These are phyloP conservation scores for Parotia lawesii DNA, from an alignment of 2,113 vertebrate genomes.

Conservation along the genomic window DNA sequence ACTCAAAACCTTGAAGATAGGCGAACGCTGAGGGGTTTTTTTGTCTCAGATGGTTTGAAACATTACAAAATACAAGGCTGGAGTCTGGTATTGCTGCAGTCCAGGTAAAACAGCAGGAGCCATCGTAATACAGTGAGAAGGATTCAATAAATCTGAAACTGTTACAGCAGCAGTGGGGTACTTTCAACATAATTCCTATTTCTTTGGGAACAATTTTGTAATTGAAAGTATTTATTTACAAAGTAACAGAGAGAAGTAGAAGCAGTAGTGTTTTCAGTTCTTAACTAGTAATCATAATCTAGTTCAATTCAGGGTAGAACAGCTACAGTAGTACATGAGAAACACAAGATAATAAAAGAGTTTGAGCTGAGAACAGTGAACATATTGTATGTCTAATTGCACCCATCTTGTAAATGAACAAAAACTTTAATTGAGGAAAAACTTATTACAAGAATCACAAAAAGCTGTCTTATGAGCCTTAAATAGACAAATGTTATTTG, in stretches of 20 bases:
- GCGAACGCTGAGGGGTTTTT: neutral
- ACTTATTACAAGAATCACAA: neutral
- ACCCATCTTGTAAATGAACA: constrained; percentile 9
- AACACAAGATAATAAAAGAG: constrained; percentile 24
- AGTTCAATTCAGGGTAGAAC: constrained; percentile 35
- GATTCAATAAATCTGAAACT: constrained; percentile 53
- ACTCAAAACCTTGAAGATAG: neutral
- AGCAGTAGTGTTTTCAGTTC: constrained; percentile 42
- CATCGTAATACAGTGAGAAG: constrained; percentile 31
- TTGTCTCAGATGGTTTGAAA: constrained; percentile 20
- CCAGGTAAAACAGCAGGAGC: constrained; percentile 64
- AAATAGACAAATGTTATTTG: constrained; percentile 16
- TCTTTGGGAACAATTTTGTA: constrained; percentile 63
- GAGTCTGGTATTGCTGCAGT: constrained; percentile 28
- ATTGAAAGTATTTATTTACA: constrained; percentile 66
- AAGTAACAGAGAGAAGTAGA: constrained; percentile 50
- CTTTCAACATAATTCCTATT: constrained; percentile 52
- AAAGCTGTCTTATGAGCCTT: constrained; percentile 10
- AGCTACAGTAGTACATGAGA: neutral
- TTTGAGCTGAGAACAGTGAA: constrained; percentile 20
- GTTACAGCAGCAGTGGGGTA: constrained; percentile 40
- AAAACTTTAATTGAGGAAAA: constrained; percentile 40
- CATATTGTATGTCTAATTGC: constrained; percentile 56
- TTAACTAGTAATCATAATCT: constrained; percentile 62
- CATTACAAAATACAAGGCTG: neutral